phyloP scores from a whole-genome alignment of 1,140 invertebrate species.

The Melipona quadrifasciata region DNA sequence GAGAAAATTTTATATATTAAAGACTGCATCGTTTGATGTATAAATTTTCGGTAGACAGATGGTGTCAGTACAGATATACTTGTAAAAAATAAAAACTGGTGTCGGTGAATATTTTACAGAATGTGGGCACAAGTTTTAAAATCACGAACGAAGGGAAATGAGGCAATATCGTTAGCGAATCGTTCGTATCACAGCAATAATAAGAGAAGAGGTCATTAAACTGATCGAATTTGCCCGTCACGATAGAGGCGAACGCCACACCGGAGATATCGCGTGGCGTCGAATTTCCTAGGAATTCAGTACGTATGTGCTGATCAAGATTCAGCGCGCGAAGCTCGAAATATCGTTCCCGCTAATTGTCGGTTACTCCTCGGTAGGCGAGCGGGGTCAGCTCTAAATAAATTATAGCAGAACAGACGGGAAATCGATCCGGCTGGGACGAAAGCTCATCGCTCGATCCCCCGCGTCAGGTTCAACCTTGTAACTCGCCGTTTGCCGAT shows the following conservation, averaged over 20 bases:
- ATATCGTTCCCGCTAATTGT: conserved; percentile 21
- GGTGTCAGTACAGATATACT: too few species aligned
- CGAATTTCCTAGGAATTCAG: background rate
- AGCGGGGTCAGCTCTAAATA: conserved; percentile 22
- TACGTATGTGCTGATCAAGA: conserved; percentile 1
- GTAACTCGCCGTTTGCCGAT: background rate
- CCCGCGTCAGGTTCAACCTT: background rate
- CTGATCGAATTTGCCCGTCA: background rate
- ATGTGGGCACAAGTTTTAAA: too few species aligned
- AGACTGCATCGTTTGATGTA: too few species aligned
- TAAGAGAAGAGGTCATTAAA: background rate
- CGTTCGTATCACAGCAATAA: background rate
- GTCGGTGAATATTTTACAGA: too few species aligned
- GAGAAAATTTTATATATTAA: too few species aligned
- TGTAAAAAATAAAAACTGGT: too few species aligned
- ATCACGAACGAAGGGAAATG: too few species aligned
- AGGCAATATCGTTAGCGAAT: background rate
- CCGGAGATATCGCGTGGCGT: too few species aligned
- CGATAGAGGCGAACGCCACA: background rate
- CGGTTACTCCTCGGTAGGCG: background rate
- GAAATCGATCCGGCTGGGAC: conserved; percentile 21
- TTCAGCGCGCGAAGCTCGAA: background rate
- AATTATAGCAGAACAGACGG: conserved; percentile 24
- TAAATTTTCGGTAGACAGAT: too few species aligned
- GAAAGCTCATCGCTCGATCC: background rate